Evolutionary conservation across 1,140 invertebrate genomes (phyloP), one percentile per base, ranked within the genome.

Genomic region (Danaus plexippus): DNA sequence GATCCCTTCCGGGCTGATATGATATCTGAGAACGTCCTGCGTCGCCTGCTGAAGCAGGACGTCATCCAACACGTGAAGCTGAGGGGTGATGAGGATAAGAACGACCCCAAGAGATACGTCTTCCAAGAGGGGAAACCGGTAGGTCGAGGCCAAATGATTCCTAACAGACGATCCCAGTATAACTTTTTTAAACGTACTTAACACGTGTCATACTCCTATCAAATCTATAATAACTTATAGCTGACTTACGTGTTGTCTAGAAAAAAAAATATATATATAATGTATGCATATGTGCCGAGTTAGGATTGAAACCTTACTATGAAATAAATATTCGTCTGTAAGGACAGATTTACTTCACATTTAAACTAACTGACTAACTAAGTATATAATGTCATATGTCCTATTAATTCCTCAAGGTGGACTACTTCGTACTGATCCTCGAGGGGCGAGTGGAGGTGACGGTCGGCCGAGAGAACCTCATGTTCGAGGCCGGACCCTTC

Each of bases 401-500:
- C 5, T 32, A 32, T 5, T 46, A n/a, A 47, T 40, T 49, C 11
- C 44, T 8, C 59, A 68, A 88, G 86, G 85, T 93, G 47, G 97
- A 99, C 87, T 98, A 95, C 87, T 99, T 98, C 81, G 93, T 97
- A 44, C 89, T 99, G 57, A 95, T 98, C 64, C 87, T 99, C 57
- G 96, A 99, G 87, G 97, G 97, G 40, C 91, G 94, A 9, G 94
- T 96, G n/a, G 95, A 97, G 89, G 95, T 96, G 9, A 94, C 92
- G 0, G 94, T 96, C 46, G 95, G 95, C 0, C 90, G 91, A 61
- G 96, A 97, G 82, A 94, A 94, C 77, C 88, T 98, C 57, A 89
- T 94, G 22, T 99, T 98, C 84, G 96, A 98, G 79, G 94, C 94
- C 64, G 97, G 97, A 3, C 96, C 97, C 4, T 99, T 99, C 85